These are phyloP conservation scores for Zeus faber DNA, from an alignment of 2,113 vertebrate genomes.

Conservation along the genomic window DNA sequence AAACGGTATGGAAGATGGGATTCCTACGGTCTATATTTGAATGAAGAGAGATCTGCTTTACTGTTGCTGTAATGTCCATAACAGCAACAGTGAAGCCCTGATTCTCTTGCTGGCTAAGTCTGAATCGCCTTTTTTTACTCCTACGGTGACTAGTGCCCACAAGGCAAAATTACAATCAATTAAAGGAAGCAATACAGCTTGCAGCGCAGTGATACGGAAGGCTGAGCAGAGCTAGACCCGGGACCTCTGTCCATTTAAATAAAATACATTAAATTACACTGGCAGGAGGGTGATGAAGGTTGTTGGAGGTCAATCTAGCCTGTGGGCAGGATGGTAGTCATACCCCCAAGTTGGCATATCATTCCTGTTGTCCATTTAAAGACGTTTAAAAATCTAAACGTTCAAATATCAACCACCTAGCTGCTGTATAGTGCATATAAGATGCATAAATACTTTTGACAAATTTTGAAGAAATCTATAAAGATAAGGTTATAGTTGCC, in stretches of 20 bases:
- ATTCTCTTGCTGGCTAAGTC: constrained; percentile 10
- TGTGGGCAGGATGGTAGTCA: background rate
- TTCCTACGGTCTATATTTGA: constrained; percentile 29
- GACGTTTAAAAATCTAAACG: too few relatives aligned
- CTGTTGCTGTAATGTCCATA: constrained; percentile 35
- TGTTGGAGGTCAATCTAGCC: too few relatives aligned
- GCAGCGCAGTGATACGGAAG: constrained; percentile 24
- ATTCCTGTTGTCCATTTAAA: too few relatives aligned
- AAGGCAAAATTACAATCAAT: constrained; percentile 53
- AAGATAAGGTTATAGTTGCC: constrained; percentile 32
- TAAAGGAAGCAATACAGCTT: constrained; percentile 22
- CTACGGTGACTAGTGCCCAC: constrained; percentile 30
- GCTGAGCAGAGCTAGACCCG: constrained; percentile 13
- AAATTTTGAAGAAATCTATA: constrained; percentile 10
- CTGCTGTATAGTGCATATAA: too few relatives aligned
- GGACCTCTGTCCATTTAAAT: constrained; percentile 30
- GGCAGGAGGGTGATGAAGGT: constrained; percentile 9
- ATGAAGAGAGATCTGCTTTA: constrained; percentile 44
- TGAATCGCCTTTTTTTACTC: constrained; percentile 26
- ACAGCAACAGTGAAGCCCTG: constrained; percentile 33
- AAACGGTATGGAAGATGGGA: constrained; percentile 34
- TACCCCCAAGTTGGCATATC: too few relatives aligned
- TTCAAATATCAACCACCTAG: too few relatives aligned
- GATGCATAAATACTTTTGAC: too few relatives aligned
- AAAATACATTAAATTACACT: constrained; percentile 20